A percentile compares a stretch with the other conserved stretches of the same genome.
These are phyloP conservation scores for Pygocentrus nattereri DNA, from an alignment of 2,797 vertebrate genomes.

Conservation along the genomic window DNA sequence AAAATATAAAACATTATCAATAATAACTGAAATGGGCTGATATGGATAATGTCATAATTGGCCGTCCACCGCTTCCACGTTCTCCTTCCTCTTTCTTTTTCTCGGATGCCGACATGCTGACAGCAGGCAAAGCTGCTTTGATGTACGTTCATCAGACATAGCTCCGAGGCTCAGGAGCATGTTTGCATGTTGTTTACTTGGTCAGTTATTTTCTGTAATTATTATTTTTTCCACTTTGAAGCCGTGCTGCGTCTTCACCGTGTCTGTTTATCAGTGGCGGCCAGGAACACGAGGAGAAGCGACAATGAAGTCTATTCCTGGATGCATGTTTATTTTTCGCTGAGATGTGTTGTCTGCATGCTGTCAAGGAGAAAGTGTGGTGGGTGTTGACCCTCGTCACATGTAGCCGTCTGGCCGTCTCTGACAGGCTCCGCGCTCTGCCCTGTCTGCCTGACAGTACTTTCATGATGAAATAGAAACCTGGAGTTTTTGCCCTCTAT, in stretches of 20 bases:
- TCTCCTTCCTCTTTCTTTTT: background rate
- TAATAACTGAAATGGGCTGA: too few relatives aligned
- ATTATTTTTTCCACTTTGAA: constrained; percentile 2
- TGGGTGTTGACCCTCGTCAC: constrained; percentile 37
- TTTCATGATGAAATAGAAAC: constrained; percentile 11
- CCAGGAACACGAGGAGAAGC: background rate
- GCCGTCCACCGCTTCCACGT: background rate
- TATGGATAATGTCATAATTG: too few relatives aligned
- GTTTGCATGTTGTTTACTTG: background rate
- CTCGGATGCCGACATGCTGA: background rate
- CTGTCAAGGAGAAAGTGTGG: constrained; percentile 27
- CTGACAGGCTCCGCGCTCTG: constrained; percentile 7
- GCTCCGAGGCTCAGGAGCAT: background rate
- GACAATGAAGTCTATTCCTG: constrained; percentile 3
- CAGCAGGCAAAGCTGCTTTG: background rate
- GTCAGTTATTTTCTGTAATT: constrained; percentile 2
- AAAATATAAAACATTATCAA: too few relatives aligned
- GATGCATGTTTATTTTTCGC: constrained; percentile 24
- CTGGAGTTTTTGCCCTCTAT: constrained; percentile 10
- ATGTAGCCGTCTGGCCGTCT: constrained; percentile 29
- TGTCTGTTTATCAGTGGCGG: constrained; percentile 16
- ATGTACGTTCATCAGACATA: constrained; percentile 9
- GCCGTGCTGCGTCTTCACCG: background rate
- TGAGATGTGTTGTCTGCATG: constrained; percentile 21
- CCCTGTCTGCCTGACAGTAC: constrained; percentile 19